These are phyloP conservation scores for Hemiscyllium ocellatum DNA, from an alignment of 2,113 vertebrate species.

Conservation along the genomic window DNA sequence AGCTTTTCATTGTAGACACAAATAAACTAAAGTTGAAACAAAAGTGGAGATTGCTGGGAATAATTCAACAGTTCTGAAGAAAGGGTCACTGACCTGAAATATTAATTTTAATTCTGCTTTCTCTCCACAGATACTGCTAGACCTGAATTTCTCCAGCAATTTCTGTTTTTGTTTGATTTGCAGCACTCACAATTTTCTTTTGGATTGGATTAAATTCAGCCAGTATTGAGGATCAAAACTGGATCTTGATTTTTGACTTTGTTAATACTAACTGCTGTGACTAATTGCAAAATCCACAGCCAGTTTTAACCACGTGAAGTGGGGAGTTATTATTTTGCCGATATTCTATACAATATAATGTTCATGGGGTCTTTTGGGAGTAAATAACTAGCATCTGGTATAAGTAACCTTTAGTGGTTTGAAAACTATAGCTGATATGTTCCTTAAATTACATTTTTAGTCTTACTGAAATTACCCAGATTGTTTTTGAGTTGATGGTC, in stretches of 20 bases:
- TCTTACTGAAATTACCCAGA: neutral
- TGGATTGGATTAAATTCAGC: no score
- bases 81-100: no score
- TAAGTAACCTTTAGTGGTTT: neutral
- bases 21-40: neutral
- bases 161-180: no score
- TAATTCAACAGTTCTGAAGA: no score
- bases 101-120: no score
- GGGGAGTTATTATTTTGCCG: neutral
- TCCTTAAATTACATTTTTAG: neutral
- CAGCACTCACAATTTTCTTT: no score
- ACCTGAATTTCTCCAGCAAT: no score
- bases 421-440: neutral
- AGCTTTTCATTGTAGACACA: neutral
- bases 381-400: neutral
- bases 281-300: neutral
- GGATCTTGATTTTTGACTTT: neutral
- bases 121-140: no score
- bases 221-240: neutral
- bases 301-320: neutral
- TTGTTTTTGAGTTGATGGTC: neutral
- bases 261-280: neutral
- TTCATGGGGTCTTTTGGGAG: neutral
- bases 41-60: no score
- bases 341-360: neutral